Evolutionary conservation across 2,113 vertebrate species (phyloP), one percentile per base, ranked within the genome.

Genomic region (Pollachius pollachius): DNA sequence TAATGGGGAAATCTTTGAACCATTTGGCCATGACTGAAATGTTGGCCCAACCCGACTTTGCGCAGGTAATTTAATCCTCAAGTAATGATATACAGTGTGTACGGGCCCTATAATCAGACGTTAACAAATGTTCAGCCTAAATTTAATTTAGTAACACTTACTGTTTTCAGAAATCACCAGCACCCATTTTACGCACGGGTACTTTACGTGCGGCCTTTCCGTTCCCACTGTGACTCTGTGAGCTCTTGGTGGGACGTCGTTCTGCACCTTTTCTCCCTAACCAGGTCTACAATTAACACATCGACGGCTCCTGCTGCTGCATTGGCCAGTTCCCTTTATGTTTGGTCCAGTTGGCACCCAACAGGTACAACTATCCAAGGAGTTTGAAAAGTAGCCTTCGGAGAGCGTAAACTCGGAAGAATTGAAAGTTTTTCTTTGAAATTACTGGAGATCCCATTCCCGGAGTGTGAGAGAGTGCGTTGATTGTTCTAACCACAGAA

Each of bases 1-100:
- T 95, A 76, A 94, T 93, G 0, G 96, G 96, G 21, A 97, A 95
- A 86, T 98, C 96, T 89, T 93, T 95, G 84, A 99, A 98, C 97
- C 96, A 98, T 81, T 93, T 96, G 71, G 96, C 96, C 97, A 98
- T 98, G 79, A 62, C 64, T 79, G 66, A 12, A 63, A 76, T n/a
- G 8, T 69, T 19, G 64, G 52, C 8, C 41, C 41, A 48, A 7
- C 41, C 8, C 18, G 25, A 66, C 56, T 65, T 54, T 9, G 66
- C 37, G 41, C 59, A 2, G 19, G 21, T 56, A 63, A 62, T 17
- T 3, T 17, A 2, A 13, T 13, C 41, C 12, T 48, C 41, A 13
- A 9, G 41, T 12, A 48, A 48, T 13, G 12, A 9, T 48, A 9
- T 48, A 13, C 41, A 41, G 9, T 48, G 12, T 48, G 41, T 34